Conservation (phyloP, 2,113 vertebrate species). For the Notechis scutatus region DNA sequence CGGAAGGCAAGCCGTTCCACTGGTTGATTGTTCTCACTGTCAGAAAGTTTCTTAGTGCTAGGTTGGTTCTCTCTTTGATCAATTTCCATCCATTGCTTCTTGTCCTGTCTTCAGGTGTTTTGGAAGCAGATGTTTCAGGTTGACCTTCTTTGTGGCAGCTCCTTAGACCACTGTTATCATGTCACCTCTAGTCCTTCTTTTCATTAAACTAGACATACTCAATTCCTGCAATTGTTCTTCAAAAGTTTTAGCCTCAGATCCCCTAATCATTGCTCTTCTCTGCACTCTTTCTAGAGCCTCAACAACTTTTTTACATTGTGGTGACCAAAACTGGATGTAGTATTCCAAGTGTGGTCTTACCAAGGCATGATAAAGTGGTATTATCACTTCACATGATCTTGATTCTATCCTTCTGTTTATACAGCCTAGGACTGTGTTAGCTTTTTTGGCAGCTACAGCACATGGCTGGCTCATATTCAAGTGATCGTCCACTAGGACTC, state of each 20-base stretch:
- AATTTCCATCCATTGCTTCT: not conserved
- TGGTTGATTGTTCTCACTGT: not conserved
- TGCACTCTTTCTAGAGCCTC: not conserved
- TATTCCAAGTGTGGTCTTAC: no score
- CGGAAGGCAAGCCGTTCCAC: not conserved
- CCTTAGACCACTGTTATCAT: not conserved
- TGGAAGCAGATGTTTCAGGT: not conserved
- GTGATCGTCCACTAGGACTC: no score
- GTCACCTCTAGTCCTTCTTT: not conserved
- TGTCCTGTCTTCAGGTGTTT: not conserved
- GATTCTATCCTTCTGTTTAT: no score
- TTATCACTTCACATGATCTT: no score
- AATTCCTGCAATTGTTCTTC: not conserved
- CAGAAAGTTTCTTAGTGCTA: no score
- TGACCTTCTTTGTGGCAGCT: not conserved
- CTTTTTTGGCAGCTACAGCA: no score
- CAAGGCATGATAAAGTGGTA: no score
- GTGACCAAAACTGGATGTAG: no score
- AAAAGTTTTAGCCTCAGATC: not conserved
- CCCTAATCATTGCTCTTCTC: not conserved
- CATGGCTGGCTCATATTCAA: no score
- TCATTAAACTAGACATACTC: not conserved
- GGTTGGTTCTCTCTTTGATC: no score
- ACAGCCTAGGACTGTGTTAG: no score
- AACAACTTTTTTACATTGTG: no score